These are phyloP conservation scores for Chromobotia macracanthus DNA, from an alignment of 2,797 vertebrate species.

Conservation along the genomic window DNA sequence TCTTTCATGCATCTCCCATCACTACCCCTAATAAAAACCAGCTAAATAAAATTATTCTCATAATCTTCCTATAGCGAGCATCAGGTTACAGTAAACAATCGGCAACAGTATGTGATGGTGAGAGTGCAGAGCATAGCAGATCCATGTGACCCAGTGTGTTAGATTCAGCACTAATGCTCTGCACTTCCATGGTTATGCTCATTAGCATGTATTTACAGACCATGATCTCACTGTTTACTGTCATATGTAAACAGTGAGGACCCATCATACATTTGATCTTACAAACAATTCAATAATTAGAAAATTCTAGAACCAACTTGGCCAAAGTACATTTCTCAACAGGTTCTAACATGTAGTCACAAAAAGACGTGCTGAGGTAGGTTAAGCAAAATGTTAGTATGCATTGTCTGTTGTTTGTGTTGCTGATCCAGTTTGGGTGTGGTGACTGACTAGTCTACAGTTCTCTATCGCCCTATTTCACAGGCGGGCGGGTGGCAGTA, in stretches of 20 bases:
- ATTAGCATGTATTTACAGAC: constrained; percentile 25
- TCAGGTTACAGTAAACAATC: not conserved
- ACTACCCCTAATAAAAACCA: too few relatives aligned
- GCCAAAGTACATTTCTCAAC: not conserved
- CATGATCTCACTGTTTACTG: constrained; percentile 12
- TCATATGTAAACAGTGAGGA: not conserved
- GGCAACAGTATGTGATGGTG: not conserved
- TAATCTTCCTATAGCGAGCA: not conserved
- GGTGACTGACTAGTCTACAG: constrained; percentile 50
- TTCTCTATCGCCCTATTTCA: constrained; percentile 53
- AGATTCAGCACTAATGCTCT: constrained; percentile 11
- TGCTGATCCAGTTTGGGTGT: constrained; percentile 51
- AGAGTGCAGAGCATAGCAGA: not conserved
- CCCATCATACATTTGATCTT: not conserved
- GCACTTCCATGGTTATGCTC: not conserved
- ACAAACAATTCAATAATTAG: not conserved
- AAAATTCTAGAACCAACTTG: not conserved
- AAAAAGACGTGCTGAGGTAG: not conserved
- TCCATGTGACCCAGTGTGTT: constrained; percentile 18
- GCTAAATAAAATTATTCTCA: too few relatives aligned
- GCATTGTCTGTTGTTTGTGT: constrained; percentile 16
- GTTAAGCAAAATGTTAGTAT: not conserved
- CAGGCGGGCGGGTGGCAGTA: constrained; percentile 3
- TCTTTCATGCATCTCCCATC: too few relatives aligned
- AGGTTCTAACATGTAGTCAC: not conserved